Base-by-base conservation (phyloP, 2,797 vertebrate genomes). In the Rhincodon typus region DNA sequence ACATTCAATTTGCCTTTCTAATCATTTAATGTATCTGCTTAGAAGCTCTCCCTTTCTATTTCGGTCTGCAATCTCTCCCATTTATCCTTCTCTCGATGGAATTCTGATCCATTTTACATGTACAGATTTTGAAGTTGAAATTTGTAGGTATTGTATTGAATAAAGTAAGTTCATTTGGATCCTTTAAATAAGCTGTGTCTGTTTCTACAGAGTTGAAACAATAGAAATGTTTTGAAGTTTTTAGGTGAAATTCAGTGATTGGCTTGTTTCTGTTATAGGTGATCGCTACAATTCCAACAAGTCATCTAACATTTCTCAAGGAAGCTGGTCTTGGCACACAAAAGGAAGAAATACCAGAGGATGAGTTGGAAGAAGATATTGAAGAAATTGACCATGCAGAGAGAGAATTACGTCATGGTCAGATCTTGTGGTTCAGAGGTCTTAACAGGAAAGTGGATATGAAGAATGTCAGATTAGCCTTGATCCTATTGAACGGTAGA, bases 381-480 rank as follows among this genome's bases (percentile, higher is more conserved):
- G 99, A 99, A 0, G 99, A 99, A 97, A 99, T 99, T 0, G 99
- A 99, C 97, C 99, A 99, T 1, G 99, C 99, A 0, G 99, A 99
- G 96, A 98, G 99, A 86, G 99, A 99, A 97, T 97, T 99, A 34
- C 99, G 99, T 94, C 98, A 99, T 77, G 99, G 99, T 96, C 99
- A 99, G 97, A 99, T 99, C 97, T 98, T 99, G 97, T 99, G 99
- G 99, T 99, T 99, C 98, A 98, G 99, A 97, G 99, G 99, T 96
- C 98, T 99, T 97, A 99, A 99, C 98, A n/a, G n/a, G n/a, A n/a
- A n/a, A n/a, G n/a, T n/a, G n/a, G n/a, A n/a, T n/a, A n/a, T n/a
- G n/a, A n/a, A n/a, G n/a, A n/a, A n/a, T n/a, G n/a, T n/a, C n/a
- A n/a, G n/a, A n/a, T 62, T 2, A 62, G 57, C 57, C 57, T 10